Evolutionary conservation across 2,113 vertebrate species (phyloP).

Genomic region (Kryptolebias marmoratus): DNA sequence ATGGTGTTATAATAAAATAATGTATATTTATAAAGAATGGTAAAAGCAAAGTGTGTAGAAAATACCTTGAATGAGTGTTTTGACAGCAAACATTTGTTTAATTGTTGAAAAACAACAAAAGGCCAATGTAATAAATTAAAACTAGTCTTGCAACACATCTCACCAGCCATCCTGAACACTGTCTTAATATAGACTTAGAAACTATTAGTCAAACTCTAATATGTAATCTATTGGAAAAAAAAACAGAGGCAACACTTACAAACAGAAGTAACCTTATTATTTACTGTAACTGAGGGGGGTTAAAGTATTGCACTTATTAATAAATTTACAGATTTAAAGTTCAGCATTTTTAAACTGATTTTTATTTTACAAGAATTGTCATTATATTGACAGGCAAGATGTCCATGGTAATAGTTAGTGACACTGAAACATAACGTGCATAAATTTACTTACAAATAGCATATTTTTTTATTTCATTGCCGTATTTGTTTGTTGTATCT

Average conservation of each 20-base stretch:
- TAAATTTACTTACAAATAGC: too few relatives aligned
- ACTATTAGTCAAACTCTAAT: constrained; percentile 12
- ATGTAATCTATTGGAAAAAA: constrained; percentile 1
- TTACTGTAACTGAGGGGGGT: not conserved
- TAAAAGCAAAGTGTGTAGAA: constrained; percentile 59
- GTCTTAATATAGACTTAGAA: constrained; percentile 46
- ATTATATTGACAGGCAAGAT: too few relatives aligned
- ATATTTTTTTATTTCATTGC: too few relatives aligned
- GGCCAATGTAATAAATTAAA: constrained; percentile 26
- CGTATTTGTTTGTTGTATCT: too few relatives aligned
- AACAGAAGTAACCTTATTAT: not conserved
- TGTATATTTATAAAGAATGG: constrained; percentile 55
- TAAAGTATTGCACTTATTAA: too few relatives aligned
- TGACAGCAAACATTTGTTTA: constrained; percentile 25
- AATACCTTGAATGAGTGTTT: constrained; percentile 63
- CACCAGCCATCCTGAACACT: constrained; percentile 23
- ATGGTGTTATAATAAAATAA: constrained; percentile 62
- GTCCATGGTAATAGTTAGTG: too few relatives aligned
- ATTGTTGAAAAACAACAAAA: constrained; percentile 21
- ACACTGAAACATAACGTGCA: too few relatives aligned
- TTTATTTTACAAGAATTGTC: too few relatives aligned
- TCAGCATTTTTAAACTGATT: too few relatives aligned
- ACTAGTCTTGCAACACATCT: constrained; percentile 15
- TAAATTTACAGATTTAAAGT: too few relatives aligned
- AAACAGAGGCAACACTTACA: constrained; percentile 18